phyloP scores from a whole-genome alignment of 1,140 invertebrate genomes.

The Bombus vancouverensis region DNA sequence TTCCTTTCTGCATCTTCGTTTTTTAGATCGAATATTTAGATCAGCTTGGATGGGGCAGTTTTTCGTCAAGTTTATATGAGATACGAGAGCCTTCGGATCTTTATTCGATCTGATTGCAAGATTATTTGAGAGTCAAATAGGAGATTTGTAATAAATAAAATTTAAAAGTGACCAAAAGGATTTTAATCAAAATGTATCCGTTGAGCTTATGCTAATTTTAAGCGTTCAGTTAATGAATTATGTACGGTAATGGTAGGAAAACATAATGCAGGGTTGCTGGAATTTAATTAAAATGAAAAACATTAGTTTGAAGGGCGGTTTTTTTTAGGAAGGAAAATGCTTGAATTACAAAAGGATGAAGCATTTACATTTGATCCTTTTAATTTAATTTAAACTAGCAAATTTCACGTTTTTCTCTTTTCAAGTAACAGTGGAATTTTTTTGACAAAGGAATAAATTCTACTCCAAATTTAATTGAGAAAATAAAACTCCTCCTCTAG shows the following conservation, averaged over 20 bases:
- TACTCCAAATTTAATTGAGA: neutral
- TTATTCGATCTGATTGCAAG: neutral
- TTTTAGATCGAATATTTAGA: neutral
- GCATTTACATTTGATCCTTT: slow-evolving; percentile 5
- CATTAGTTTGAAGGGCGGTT: neutral
- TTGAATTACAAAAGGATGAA: neutral
- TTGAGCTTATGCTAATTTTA: neutral
- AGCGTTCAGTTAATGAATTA: neutral
- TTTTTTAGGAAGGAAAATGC: neutral
- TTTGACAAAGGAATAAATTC: neutral
- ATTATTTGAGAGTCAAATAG: neutral
- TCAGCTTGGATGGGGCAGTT: neutral
- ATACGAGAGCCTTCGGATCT: neutral
- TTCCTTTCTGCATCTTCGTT: too few species aligned
- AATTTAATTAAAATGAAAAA: slow-evolving; percentile 24
- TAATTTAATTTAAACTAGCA: neutral
- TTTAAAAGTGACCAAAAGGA: too few species aligned
- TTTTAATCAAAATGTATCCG: neutral
- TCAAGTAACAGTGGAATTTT: neutral
- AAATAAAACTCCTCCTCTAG: neutral
- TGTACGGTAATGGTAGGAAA: neutral
- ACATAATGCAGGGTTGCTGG: neutral
- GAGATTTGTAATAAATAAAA: too few species aligned
- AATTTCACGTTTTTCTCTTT: neutral
- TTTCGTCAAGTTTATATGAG: neutral